Base-by-base conservation (phyloP, 2,888 invertebrate species). In the Clostera curtula region DNA sequence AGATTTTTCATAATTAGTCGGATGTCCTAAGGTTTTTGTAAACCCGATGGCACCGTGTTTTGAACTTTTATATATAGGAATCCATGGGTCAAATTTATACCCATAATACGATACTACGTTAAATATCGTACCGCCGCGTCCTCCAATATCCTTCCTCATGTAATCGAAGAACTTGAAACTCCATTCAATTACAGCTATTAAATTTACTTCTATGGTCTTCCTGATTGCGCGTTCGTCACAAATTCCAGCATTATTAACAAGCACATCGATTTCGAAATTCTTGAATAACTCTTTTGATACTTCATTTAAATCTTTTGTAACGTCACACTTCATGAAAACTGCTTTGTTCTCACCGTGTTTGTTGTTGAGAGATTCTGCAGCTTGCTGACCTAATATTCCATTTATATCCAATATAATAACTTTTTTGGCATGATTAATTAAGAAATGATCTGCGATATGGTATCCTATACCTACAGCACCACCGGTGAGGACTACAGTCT, bases 31-130 rank as follows among this genome's bases (percentile, higher is more conserved):
- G 3, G 85, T 84, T 28, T 71, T 72, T 8, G 77, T 77, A 33
- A 87, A 66, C 2, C 85, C 86, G 27, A 77, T 57, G 4, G 87
- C 82, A 5, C 85, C 85, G 32, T 79, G 82, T 53, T 88, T 88
- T 0, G 88, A 86, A 0, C 86, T 86, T n/a, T 85, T 82, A 51
- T 88, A 88, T 5, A 86, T 63, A 0, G 88, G 88, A 12, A 79
- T 47, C 18, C 72, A 80, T 13, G 79, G 77, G 14, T 80, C 65
- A 1, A 84, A 61, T 43, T 73, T 68, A 21, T 80, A 70, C 0
- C 88, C 89, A 35, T 86, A 80, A 10, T 87, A 83, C 1, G 89
- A 89, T 1, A 88, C 77, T 16, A 89, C 68, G 54, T 90, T 90
- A n/a, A 90, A 72, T 23, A 90, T 83, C 1, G 85, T 79, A 1